Evolutionary conservation across 2,888 invertebrate genomes (phyloP).

Genomic region (Drosophila macrospina): DNA sequence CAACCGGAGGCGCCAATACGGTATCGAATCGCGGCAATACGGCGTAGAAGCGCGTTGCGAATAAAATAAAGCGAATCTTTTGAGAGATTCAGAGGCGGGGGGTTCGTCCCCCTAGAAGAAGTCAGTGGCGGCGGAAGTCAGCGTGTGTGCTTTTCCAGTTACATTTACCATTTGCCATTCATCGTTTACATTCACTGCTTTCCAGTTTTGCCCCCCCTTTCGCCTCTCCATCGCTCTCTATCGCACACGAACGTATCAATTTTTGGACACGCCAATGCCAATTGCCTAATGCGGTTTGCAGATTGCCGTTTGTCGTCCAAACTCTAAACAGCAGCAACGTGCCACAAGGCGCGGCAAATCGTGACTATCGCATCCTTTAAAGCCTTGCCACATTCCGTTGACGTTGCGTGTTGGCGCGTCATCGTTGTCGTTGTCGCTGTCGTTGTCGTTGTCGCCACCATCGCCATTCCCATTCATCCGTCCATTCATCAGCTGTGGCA

Average conservation of each 20-base stretch:
- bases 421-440: constrained; percentile 10
- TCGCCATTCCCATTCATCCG: constrained; percentile 33
- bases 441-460: constrained; percentile 22
- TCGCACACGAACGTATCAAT: constrained; percentile 8
- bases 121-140: constrained; percentile 41
- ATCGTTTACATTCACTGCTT: constrained; percentile 52
- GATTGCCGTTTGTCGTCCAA: constrained; percentile 24
- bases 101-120: constrained; percentile 17
- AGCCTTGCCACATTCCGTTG: constrained; percentile 18
- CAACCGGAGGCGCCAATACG: constrained; percentile 49
- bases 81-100: constrained; percentile 20
- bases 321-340: neutral
- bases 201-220: constrained; percentile 38
- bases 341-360: constrained; percentile 29
- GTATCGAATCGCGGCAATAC: constrained; percentile 47
- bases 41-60: constrained; percentile 40
- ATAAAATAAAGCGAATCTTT: constrained; percentile 24
- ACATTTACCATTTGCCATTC: constrained; percentile 60
- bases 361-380: constrained; percentile 25
- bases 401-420: constrained; percentile 24
- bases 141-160: constrained; percentile 56
- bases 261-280: constrained; percentile 17
- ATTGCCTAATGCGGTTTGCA: constrained; percentile 45
- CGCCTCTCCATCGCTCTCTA: neutral
- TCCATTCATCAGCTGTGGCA: constrained; percentile 38